Percentiles rank a stretch among this genome's conserved stretches.
These are phyloP conservation scores for Plusia festucae DNA, from an alignment of 2,888 invertebrate genomes.

Conservation along the genomic window DNA sequence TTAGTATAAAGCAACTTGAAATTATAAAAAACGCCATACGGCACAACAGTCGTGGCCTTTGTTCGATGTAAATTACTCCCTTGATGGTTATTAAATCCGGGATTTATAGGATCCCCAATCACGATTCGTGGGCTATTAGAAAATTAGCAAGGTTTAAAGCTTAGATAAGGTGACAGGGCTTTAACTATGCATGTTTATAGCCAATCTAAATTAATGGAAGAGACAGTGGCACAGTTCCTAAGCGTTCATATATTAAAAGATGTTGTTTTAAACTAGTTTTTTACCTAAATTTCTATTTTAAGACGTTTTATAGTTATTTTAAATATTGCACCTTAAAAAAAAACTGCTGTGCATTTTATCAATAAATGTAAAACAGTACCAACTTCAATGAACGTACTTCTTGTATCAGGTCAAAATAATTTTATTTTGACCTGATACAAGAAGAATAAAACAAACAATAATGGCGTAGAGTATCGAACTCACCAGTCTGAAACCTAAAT, in stretches of 20 bases:
- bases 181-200: constrained; percentile 36
- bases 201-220: not conserved
- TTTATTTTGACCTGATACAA: not conserved
- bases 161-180: constrained; percentile 33
- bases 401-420: no score
- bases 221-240: not conserved
- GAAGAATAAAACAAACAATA: not conserved
- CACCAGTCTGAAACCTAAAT: constrained; percentile 11
- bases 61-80: constrained; percentile 64
- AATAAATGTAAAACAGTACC: not conserved
- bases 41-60: constrained; percentile 50
- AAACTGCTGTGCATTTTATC: not conserved
- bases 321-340: no score
- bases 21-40: constrained; percentile 65
- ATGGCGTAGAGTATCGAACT: not conserved
- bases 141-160: constrained; percentile 62
- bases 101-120: constrained; percentile 65
- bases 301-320: no score
- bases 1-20: constrained; percentile 68
- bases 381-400: no score
- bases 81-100: constrained; percentile 71
- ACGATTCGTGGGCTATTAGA: constrained; percentile 63
- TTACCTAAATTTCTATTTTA: no score
- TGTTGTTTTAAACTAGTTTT: not conserved
- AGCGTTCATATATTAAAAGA: not conserved